phyloP scores from a whole-genome alignment of 2,113 vertebrate genomes.

The Bos taurus region DNA sequence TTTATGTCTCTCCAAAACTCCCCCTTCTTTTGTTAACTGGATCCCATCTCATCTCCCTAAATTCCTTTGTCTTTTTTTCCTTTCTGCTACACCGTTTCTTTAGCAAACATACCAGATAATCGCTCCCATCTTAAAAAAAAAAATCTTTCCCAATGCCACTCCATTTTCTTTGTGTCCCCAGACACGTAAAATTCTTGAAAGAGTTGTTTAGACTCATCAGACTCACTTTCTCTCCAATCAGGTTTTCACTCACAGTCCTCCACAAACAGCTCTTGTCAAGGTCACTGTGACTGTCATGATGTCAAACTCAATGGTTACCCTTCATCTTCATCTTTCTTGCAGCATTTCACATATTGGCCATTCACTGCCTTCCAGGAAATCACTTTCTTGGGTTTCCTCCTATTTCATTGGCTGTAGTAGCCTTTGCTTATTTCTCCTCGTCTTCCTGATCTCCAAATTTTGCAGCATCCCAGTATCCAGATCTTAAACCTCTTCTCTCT shows the following conservation, averaged over 20 bases:
- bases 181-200: neutral
- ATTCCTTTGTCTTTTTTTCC: neutral
- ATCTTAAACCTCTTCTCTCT: neutral
- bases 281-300: neutral
- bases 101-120: neutral
- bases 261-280: neutral
- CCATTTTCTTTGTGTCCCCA: neutral
- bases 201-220: neutral
- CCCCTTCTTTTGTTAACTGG: neutral
- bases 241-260: neutral
- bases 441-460: neutral
- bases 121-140: neutral
- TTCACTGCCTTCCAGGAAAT: neutral
- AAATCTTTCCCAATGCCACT: neutral
- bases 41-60: neutral
- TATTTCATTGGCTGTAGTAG: neutral
- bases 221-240: neutral
- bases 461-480: neutral
- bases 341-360: neutral
- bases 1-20: neutral
- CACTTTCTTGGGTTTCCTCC: neutral
- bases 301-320: neutral
- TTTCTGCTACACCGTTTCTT: neutral
- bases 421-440: neutral
- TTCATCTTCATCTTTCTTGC: neutral